These are phyloP conservation scores for Hypomecis atomaria DNA, from an alignment of 2,888 invertebrate genomes.

Conservation along the genomic window DNA sequence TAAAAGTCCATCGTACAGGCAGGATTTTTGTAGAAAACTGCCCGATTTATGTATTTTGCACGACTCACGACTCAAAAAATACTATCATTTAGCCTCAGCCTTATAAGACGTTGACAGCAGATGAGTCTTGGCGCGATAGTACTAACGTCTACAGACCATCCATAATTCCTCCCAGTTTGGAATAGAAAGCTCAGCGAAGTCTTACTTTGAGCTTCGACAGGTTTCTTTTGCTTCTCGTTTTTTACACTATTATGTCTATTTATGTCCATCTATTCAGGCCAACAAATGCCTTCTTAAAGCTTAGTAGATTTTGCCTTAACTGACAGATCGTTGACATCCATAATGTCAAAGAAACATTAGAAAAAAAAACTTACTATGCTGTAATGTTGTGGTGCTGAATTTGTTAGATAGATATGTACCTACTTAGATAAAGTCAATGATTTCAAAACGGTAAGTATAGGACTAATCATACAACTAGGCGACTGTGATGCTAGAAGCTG, in stretches of 20 bases:
- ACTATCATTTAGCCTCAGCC: constrained; percentile 10
- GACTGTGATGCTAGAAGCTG: too few relatives aligned
- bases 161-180: constrained; percentile 41
- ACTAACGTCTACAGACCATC: constrained; percentile 33
- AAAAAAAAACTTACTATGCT: not conserved
- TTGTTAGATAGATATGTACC: too few relatives aligned
- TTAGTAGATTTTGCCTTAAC: not conserved
- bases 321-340: too few relatives aligned
- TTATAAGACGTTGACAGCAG: too few relatives aligned
- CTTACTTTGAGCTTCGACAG: constrained; percentile 34
- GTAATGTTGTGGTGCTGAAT: not conserved
- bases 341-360: not conserved
- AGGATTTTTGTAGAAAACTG: too few relatives aligned
- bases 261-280: constrained; percentile 30
- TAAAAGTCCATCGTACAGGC: too few relatives aligned
- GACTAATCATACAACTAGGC: too few relatives aligned
- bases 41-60: too few relatives aligned
- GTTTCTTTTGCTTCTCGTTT: constrained; percentile 35
- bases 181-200: constrained; percentile 31
- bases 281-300: not conserved
- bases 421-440: too few relatives aligned
- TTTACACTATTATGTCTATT: constrained; percentile 29
- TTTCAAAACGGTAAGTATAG: too few relatives aligned
- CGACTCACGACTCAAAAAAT: not conserved
- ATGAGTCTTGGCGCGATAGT: too few relatives aligned